Base-by-base conservation (phyloP, 2,888 invertebrate genomes). In the Ormyrus rosae region DNA sequence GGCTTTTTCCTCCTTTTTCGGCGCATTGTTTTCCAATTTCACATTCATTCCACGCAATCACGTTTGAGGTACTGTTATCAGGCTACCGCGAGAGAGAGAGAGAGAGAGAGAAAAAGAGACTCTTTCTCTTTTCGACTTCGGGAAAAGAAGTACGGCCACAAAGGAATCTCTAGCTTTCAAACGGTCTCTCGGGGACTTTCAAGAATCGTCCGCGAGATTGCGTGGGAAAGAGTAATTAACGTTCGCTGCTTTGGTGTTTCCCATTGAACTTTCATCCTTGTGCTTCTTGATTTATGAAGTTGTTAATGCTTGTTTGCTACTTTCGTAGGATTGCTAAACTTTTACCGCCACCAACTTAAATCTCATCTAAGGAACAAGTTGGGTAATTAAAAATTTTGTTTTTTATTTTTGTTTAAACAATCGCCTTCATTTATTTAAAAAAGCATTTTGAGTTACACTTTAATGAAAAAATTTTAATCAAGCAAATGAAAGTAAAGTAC, bases 11-110 rank as follows among this genome's bases (percentile, higher is more conserved):
- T 48, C 10, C 11, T 56, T 51, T 78, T 67, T 48, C 9, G 51
- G 45, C 63, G 81, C 80, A 73, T 82, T 82, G 80, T 82, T 82
- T 82, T 80, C 69, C 80, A 81, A 81, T 81, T 79, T 68, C 58
- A 65, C 79, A 79, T 81, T 81, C 81, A 82, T 77, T 80, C 77
- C 80, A 77, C 77, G 74, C 82, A 80, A 80, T 80, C 79, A 53
- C 77, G 77, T 76, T 81, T 81, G 73, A 58, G 69, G 72, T 72
- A 58, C 77, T 70, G 77, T 69, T 81, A 73, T 73, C 77, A 64
- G 53, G 71, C 81, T 77, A 69, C 73, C 71, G 77, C 73, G 64
- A 8, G 51, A 64, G 65, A 63, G 8, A 48, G 19, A 34, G 45
- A 69, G 46, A 71, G 65, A 63, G 8, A 48, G 64, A 8, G 51